Evolutionary conservation across 2,888 invertebrate species (phyloP).

Genomic region (Tridacna gigas): DNA sequence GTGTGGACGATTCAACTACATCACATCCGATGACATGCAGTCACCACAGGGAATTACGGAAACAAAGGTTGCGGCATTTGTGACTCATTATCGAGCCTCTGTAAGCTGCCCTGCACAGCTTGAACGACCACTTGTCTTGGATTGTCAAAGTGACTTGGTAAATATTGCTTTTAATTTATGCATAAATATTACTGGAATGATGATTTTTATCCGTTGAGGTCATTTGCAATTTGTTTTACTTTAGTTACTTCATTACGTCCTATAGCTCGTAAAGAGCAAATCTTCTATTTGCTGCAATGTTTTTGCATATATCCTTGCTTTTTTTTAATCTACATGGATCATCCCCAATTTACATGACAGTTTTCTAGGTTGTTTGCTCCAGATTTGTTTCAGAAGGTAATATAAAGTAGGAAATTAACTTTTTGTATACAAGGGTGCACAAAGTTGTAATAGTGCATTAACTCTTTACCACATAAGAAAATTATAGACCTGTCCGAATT

Average conservation of each 20-base stretch:
- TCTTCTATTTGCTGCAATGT: background rate
- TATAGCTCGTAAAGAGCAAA: background rate
- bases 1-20: conserved; percentile 68
- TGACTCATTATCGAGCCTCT: conserved; percentile 54
- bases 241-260: background rate
- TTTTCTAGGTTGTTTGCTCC: no score
- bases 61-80: conserved; percentile 54
- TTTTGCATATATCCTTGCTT: background rate
- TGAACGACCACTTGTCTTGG: conserved; percentile 38
- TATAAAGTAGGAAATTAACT: no score
- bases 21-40: conserved; percentile 62
- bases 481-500: no score
- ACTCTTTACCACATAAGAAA: no score
- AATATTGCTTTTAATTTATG: background rate
- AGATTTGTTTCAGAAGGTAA: no score
- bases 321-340: no score
- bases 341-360: no score
- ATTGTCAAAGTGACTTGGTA: conserved; percentile 41
- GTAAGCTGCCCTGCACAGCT: conserved; percentile 47
- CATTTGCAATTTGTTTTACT: background rate
- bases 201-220: background rate
- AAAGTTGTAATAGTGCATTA: no score
- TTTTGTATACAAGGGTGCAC: no score
- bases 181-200: background rate
- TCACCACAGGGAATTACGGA: conserved; percentile 60